A percentile compares a stretch with the other conserved stretches of the same genome.
Evolutionary conservation across 2,797 vertebrate species (phyloP).

Genomic region (Morus bassanus): DNA sequence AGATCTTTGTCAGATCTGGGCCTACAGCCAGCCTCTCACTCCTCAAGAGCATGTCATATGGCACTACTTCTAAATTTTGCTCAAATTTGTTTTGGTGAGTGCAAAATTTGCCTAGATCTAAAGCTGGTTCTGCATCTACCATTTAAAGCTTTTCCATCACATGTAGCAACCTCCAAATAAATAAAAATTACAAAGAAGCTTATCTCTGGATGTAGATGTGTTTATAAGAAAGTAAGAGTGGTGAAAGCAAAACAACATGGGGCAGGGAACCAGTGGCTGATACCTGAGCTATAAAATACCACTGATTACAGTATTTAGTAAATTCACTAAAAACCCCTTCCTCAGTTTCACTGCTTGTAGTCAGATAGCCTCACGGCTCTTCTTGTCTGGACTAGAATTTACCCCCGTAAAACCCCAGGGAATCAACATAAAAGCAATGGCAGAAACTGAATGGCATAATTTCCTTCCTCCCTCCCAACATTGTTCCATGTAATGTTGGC

Average conservation of each 20-base stretch:
- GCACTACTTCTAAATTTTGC: slow-evolving; percentile 45
- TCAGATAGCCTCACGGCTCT: background rate
- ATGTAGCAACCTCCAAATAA: background rate
- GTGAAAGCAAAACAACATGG: background rate
- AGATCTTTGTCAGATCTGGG: slow-evolving; percentile 53
- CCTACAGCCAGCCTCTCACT: slow-evolving; percentile 31
- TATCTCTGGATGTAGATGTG: background rate
- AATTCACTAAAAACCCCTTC: background rate
- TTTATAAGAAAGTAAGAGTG: background rate
- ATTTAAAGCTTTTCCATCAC: slow-evolving; percentile 4
- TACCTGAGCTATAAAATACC: background rate
- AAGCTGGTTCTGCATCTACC: background rate
- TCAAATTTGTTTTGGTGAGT: slow-evolving; percentile 29
- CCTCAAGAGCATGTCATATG: slow-evolving; percentile 18
- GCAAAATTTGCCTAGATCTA: slow-evolving; percentile 12
- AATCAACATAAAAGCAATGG: background rate
- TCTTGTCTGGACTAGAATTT: background rate
- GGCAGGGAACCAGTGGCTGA: background rate
- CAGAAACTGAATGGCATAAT: background rate
- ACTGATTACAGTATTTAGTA: background rate
- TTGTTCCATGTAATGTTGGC: background rate
- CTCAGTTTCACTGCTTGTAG: background rate
- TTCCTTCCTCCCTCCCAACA: background rate
- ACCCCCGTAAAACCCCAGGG: background rate
- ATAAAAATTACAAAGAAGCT: background rate